Base-by-base conservation (phyloP, 1,140 invertebrate genomes). In the Caerostris extrusa region DNA sequence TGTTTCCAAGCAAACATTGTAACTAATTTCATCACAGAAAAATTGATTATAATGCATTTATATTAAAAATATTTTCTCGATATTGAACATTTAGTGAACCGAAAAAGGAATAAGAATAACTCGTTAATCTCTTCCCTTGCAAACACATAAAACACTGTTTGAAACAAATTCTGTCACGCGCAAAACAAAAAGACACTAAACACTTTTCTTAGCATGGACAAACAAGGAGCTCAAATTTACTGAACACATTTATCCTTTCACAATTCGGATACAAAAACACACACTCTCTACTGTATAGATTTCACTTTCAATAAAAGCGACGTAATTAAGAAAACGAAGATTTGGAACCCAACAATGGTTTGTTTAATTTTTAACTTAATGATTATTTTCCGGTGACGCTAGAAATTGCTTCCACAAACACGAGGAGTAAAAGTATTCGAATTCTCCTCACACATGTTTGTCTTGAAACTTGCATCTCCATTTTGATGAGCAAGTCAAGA, bases 301-400 rank as follows among this genome's bases (percentile, higher is more conserved):
- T 12, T 5, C 3, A 8, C 71, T 5, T 50, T 77, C 71, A 77
- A 50, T n/a, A 50, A 3, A 77, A 50, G 34, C 71, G 71, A 77
- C 71, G 71, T 14, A 77, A 77, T 77, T 77, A 77, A 77, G 71
- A 77, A 53, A 77, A 53, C 19, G 71, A 77, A 77, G 50, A 77
- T 77, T 77, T 50, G 53, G 71, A 77, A 77, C 50, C 10, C 34
- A 34, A 8, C 71, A 50, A 77, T 77, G 71, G 71, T 77, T 77
- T 77, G 71, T 77, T 77, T 77, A 77, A 77, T 77, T 77, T 77
- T 77, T 77, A 77, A 77, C 71, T 53, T 77, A 53, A 77, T 77
- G 71, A 77, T 77, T 77, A 50, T 77, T 50, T 77, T 77, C 71
- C 50, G 61, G 61, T 67, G 17, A n/a, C 17, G 61, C 61, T 50